Conservation (phyloP, 1,140 invertebrate genomes). For the Pollicipes pollicipes region DNA sequence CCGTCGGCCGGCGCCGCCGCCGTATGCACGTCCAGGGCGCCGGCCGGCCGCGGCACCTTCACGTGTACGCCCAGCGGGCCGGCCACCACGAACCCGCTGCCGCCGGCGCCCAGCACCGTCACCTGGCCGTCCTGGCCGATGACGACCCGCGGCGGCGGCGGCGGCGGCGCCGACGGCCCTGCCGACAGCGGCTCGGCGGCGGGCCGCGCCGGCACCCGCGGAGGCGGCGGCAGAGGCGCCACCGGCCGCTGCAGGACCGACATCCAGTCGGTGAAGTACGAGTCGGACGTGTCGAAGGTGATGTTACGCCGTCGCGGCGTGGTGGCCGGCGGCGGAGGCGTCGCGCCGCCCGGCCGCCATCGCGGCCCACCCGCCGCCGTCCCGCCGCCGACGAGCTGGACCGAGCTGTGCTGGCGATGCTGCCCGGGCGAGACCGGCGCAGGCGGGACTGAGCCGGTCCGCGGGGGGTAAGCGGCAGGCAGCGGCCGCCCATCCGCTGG, state of each 20-base stretch:
- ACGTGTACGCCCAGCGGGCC: background rate
- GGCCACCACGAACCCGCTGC: background rate
- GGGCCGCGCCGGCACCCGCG: no score
- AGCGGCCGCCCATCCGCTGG: background rate
- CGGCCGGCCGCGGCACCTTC: background rate
- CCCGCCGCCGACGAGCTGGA: no score
- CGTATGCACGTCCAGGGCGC: background rate
- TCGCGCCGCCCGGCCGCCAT: no score
- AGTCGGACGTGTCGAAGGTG: background rate
- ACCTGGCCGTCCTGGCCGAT: conserved; percentile 13
- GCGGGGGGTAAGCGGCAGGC: no score
- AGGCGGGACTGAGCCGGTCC: no score
- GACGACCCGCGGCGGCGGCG: background rate
- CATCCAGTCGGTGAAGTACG: background rate
- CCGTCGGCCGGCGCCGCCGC: no score
- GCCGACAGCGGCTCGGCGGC: no score
- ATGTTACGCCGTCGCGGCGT: background rate
- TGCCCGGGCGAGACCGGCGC: no score
- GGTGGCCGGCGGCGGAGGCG: no score
- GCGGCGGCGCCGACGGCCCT: no score
- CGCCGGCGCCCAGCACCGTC: background rate
- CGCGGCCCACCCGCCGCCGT: background rate
- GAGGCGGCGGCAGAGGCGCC: no score
- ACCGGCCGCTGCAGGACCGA: background rate
- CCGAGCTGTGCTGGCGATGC: background rate